These are phyloP conservation scores for Hippolais icterina DNA, from an alignment of 2,113 vertebrate species.

Conservation along the genomic window DNA sequence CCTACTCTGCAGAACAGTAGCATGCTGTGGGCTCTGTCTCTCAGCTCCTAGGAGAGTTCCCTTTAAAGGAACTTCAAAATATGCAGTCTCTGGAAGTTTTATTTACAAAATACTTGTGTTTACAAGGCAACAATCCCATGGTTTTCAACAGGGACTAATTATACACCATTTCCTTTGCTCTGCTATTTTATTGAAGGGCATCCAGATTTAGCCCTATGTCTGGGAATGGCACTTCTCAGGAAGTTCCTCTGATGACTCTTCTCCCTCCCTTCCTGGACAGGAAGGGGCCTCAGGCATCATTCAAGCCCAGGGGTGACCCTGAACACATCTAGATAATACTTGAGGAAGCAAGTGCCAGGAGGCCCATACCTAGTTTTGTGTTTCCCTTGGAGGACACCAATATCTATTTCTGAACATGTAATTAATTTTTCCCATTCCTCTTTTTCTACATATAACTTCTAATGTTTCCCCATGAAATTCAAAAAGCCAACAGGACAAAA, in stretches of 20 bases:
- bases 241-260: not conserved
- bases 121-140: not conserved
- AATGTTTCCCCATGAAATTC: not conserved
- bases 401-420: not conserved
- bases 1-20: not conserved
- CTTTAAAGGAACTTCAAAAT: not conserved
- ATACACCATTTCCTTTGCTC: not conserved
- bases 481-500: not conserved
- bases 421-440: not conserved
- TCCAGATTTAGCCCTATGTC: not conserved
- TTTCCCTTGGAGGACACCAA: not conserved
- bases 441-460: not conserved
- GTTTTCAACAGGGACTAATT: conserved; percentile 2
- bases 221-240: not conserved
- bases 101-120: conserved; percentile 5
- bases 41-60: not conserved
- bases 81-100: not conserved
- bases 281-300: not conserved
- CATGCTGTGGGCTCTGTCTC: not conserved
- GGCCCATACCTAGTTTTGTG: not conserved
- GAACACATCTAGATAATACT: not conserved
- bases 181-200: not conserved
- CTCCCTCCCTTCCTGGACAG: not conserved
- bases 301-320: not conserved
- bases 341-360: not conserved